These are phyloP conservation scores for Syngnathus floridae DNA, from an alignment of 2,113 vertebrate species.

Conservation along the genomic window DNA sequence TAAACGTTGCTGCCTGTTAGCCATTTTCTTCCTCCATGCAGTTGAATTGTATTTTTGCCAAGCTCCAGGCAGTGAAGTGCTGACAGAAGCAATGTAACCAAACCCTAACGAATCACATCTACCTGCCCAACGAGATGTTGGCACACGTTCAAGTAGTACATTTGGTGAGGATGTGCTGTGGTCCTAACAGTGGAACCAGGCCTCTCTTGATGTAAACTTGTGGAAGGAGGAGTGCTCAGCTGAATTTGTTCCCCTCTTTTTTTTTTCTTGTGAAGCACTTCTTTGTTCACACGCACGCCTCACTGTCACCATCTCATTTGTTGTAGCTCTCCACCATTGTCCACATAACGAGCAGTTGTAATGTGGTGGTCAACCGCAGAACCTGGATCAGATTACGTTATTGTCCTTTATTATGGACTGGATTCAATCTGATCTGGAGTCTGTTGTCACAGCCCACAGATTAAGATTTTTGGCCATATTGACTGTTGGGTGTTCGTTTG, in stretches of 20 bases:
- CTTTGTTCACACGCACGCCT: slow-evolving; percentile 30
- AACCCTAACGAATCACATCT: not conserved
- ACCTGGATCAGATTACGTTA: slow-evolving; percentile 31
- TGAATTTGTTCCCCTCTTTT: slow-evolving; percentile 13
- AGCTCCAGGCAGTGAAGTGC: slow-evolving; percentile 9
- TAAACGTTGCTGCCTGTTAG: slow-evolving; percentile 9
- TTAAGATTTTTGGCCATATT: slow-evolving; percentile 49
- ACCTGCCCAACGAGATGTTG: slow-evolving; percentile 12
- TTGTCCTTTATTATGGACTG: not conserved
- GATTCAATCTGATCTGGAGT: slow-evolving; percentile 35
- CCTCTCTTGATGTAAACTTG: slow-evolving; percentile 22
- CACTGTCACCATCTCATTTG: slow-evolving; percentile 61
- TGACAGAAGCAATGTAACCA: slow-evolving; percentile 7
- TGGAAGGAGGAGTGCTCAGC: slow-evolving; percentile 56
- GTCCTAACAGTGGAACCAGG: slow-evolving; percentile 22
- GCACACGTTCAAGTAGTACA: slow-evolving; percentile 4
- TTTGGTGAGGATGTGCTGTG: slow-evolving; percentile 17
- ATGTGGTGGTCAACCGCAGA: slow-evolving; percentile 34
- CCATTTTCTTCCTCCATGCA: not conserved
- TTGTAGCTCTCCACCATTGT: slow-evolving; percentile 44
- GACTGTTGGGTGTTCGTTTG: slow-evolving; percentile 63
- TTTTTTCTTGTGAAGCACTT: slow-evolving; percentile 38
- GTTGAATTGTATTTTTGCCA: slow-evolving; percentile 12
- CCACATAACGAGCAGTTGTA: slow-evolving; percentile 27
- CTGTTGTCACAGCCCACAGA: slow-evolving; percentile 36